Evolutionary conservation across 2,888 invertebrate genomes (phyloP).

Genomic region (Panzeria rudis): DNA sequence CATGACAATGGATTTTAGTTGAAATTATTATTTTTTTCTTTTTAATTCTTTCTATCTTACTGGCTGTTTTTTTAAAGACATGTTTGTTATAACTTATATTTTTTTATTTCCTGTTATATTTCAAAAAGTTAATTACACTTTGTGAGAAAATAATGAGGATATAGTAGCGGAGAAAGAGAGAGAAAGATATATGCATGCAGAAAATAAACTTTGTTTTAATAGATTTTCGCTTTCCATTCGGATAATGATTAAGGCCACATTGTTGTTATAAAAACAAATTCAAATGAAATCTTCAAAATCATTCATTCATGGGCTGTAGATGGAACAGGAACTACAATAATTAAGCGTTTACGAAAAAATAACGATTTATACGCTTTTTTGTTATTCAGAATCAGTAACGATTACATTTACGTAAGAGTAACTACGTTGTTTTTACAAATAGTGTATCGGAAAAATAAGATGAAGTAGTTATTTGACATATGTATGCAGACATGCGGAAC

Average conservation of each 20-base stretch:
- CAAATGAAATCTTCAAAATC: neutral
- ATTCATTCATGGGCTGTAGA: constrained; percentile 9
- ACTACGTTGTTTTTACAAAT: too few relatives aligned
- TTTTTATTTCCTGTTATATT: constrained; percentile 64
- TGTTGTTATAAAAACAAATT: constrained; percentile 41
- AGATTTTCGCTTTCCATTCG: constrained; percentile 27
- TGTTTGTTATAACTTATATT: constrained; percentile 62
- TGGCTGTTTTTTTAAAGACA: constrained; percentile 46
- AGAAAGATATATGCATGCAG: neutral
- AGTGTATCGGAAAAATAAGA: too few relatives aligned
- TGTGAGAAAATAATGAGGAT: constrained; percentile 25
- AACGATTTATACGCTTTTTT: too few relatives aligned
- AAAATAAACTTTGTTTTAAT: constrained; percentile 20
- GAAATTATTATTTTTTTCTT: constrained; percentile 62
- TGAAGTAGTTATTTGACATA: too few relatives aligned
- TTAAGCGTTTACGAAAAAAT: neutral
- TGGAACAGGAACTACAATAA: neutral
- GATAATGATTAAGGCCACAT: constrained; percentile 64
- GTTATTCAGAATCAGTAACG: too few relatives aligned
- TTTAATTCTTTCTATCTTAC: constrained; percentile 56
- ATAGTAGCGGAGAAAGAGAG: constrained; percentile 25
- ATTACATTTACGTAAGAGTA: too few relatives aligned
- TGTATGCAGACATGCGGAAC: too few relatives aligned
- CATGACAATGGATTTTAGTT: constrained; percentile 71
- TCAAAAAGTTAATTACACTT: constrained; percentile 70